These are phyloP conservation scores for Bedellia somnulentella DNA, from an alignment of 2,888 invertebrate genomes.

Conservation along the genomic window DNA sequence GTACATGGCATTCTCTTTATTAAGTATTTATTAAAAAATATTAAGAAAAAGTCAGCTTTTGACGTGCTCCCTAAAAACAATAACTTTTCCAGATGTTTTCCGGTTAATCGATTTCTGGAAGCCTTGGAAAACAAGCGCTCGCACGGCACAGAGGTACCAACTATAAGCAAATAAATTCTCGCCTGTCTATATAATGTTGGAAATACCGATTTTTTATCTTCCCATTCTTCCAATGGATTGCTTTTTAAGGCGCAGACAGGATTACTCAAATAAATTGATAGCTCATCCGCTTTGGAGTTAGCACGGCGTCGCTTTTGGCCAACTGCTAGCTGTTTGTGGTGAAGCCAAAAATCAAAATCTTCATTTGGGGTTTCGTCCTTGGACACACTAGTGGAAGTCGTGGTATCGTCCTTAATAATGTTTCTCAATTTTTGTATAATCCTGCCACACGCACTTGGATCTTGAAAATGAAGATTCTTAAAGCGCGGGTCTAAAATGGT, in stretches of 20 bases:
- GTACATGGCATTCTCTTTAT: not conserved
- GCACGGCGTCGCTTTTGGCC: slow-evolving; percentile 8
- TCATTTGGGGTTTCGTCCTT: slow-evolving; percentile 8
- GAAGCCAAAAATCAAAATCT: slow-evolving; percentile 11
- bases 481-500: slow-evolving; percentile 10
- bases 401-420: slow-evolving; percentile 1
- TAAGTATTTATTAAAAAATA: slow-evolving; percentile 1
- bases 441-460: slow-evolving; percentile 12
- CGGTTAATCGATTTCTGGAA: slow-evolving; percentile 7
- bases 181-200: slow-evolving; percentile 12
- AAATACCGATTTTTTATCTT: slow-evolving; percentile 6
- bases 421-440: slow-evolving; percentile 12
- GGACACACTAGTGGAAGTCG: slow-evolving; percentile 4
- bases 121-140: slow-evolving; percentile 8
- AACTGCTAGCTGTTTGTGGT: slow-evolving; percentile 10
- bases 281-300: slow-evolving; percentile 6
- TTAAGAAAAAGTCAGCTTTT: slow-evolving; percentile 1
- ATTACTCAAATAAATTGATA: slow-evolving; percentile 8
- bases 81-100: slow-evolving; percentile 7
- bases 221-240: slow-evolving; percentile 7
- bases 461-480: slow-evolving; percentile 10
- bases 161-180: slow-evolving; percentile 4
- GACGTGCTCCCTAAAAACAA: slow-evolving; percentile 3
- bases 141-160: slow-evolving; percentile 4
- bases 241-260: slow-evolving; percentile 7